A percentile compares a stretch with the other conserved stretches of the same genome.
Conservation (phyloP, 2,888 invertebrate species). For the Drosophila atripex region DNA sequence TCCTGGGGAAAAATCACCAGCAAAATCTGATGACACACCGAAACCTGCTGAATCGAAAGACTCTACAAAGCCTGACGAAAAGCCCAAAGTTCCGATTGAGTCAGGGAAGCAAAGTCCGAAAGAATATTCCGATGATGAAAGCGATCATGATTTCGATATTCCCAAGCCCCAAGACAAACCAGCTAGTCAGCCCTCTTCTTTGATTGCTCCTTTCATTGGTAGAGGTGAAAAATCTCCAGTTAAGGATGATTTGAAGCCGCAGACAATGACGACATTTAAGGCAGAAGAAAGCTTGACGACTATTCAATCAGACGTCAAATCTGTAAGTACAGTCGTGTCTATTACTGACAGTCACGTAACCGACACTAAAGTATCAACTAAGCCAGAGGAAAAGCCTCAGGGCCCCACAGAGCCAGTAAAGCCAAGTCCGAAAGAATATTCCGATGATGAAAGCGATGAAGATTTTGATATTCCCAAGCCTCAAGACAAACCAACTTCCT, state of each 20-base stretch:
- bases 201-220: not conserved
- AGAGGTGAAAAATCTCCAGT: too few species aligned
- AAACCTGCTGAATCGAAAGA: slow-evolving; percentile 4
- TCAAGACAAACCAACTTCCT: too few species aligned
- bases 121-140: slow-evolving; percentile 26
- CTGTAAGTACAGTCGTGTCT: not conserved
- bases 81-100: slow-evolving; percentile 11
- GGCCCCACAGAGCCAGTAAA: too few species aligned
- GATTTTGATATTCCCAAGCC: too few species aligned
- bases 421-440: too few species aligned
- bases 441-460: too few species aligned
- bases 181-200: not conserved
- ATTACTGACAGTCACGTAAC: not conserved
- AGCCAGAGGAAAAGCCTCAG: too few species aligned
- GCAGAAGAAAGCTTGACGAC: not conserved
- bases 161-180: slow-evolving; percentile 17
- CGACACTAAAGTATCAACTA: not conserved
- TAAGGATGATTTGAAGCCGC: not conserved
- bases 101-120: slow-evolving; percentile 18
- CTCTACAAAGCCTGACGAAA: not conserved
- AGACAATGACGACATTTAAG: not conserved
- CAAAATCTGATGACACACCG: slow-evolving; percentile 2
- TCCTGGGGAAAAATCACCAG: slow-evolving; percentile 1
- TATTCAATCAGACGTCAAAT: not conserved
- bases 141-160: slow-evolving; percentile 6